These are phyloP conservation scores for Agrotis segetum DNA, from an alignment of 2,888 invertebrate species.

Conservation along the genomic window DNA sequence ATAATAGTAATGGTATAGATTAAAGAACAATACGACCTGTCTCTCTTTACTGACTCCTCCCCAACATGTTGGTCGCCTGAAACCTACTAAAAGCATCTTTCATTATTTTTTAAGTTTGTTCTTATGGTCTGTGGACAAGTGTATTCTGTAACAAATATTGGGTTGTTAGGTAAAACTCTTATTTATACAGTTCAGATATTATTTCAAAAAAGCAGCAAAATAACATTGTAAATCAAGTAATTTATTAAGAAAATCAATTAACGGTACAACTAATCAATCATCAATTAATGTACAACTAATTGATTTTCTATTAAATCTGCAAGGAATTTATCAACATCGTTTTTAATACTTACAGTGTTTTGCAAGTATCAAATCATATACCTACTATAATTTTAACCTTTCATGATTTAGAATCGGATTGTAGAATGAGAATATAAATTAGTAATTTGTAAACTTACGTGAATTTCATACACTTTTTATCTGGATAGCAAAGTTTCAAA, in stretches of 20 bases:
- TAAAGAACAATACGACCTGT: neutral
- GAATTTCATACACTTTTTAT: neutral
- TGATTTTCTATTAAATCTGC: constrained; percentile 1
- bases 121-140: constrained; percentile 3
- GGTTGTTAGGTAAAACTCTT: constrained; percentile 1
- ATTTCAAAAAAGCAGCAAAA: constrained; percentile 8
- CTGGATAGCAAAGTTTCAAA: neutral
- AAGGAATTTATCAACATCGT: neutral
- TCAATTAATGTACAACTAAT: neutral
- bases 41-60: neutral
- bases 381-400: neutral
- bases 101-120: neutral
- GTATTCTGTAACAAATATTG: constrained; percentile 14
- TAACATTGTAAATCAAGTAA: neutral
- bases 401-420: neutral
- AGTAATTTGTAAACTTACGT: neutral
- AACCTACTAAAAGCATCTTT: neutral
- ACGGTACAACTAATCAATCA: too few species aligned
- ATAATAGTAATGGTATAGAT: neutral
- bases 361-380: neutral
- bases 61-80: neutral
- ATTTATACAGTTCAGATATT: neutral
- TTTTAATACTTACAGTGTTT: neutral
- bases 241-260: too few species aligned
- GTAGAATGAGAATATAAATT: neutral